These are phyloP conservation scores for Drosophila paracracens DNA, from an alignment of 2,888 invertebrate genomes.

Conservation along the genomic window DNA sequence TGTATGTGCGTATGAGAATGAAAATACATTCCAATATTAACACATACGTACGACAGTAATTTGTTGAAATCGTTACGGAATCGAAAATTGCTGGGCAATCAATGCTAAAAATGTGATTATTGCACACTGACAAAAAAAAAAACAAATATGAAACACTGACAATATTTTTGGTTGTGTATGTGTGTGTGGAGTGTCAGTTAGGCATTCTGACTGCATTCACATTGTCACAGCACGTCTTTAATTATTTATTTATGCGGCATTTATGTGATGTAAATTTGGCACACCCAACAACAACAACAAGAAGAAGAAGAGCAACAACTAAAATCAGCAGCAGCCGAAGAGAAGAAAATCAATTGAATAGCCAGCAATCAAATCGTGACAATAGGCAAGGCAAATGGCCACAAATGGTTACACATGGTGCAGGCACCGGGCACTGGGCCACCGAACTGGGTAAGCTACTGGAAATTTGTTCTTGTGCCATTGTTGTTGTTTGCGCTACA, in stretches of 20 bases:
- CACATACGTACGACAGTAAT: neutral
- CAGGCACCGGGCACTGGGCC: neutral
- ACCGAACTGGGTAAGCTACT: slow-evolving; percentile 34
- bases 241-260: slow-evolving; percentile 80
- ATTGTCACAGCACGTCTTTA: slow-evolving; percentile 73
- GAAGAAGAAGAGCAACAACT: slow-evolving; percentile 37
- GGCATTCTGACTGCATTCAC: slow-evolving; percentile 40
- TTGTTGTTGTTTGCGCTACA: slow-evolving; percentile 23
- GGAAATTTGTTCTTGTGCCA: slow-evolving; percentile 1
- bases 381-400: slow-evolving; percentile 49
- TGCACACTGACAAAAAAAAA: neutral
- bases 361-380: slow-evolving; percentile 60
- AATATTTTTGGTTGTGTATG: neutral
- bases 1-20: neutral
- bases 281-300: slow-evolving; percentile 43
- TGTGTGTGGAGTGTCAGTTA: neutral
- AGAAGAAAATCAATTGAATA: slow-evolving; percentile 69
- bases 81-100: slow-evolving; percentile 11
- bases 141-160: slow-evolving; percentile 5
- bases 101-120: slow-evolving; percentile 10
- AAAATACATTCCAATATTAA: neutral
- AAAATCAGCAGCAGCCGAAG: slow-evolving; percentile 37
- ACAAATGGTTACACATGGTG: slow-evolving; percentile 47
- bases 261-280: slow-evolving; percentile 80
- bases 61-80: slow-evolving; percentile 23